Evolutionary conservation across 1,140 invertebrate species (phyloP).

Genomic region (Caligus rogercresseyi): DNA sequence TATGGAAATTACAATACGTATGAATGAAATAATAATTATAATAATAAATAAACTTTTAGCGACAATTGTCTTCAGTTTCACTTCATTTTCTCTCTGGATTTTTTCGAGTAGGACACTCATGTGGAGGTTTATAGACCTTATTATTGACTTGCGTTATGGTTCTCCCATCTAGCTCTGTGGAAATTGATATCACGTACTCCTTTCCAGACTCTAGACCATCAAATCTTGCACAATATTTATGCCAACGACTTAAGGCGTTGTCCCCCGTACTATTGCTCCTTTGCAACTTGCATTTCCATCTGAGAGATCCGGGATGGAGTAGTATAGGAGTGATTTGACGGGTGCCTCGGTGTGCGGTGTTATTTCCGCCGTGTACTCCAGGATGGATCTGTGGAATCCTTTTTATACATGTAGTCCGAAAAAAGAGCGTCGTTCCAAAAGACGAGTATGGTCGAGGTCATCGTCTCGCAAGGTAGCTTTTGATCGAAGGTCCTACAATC

Average conservation of each 20-base stretch:
- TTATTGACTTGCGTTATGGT: constrained; percentile 8
- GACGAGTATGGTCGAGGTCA: not conserved
- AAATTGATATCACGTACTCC: constrained; percentile 11
- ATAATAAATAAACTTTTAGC: too few species aligned
- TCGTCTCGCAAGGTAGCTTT: not conserved
- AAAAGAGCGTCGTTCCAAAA: constrained; percentile 13
- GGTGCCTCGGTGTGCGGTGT: constrained; percentile 1
- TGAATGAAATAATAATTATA: too few species aligned
- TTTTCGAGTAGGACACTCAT: not conserved
- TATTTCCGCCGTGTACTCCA: constrained; percentile 10
- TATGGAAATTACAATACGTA: too few species aligned
- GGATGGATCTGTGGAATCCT: not conserved
- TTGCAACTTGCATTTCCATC: not conserved
- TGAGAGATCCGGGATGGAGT: constrained; percentile 4
- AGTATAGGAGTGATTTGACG: constrained; percentile 4
- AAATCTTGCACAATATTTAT: constrained; percentile 13
- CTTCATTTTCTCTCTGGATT: too few species aligned
- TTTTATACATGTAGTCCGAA: not conserved
- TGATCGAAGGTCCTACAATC: too few species aligned
- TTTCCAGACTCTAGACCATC: constrained; percentile 2
- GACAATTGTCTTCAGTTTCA: too few species aligned
- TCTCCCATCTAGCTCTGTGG: constrained; percentile 13
- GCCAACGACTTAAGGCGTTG: not conserved
- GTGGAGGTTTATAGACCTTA: not conserved
- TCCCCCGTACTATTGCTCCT: not conserved